Evolutionary conservation across 2,797 vertebrate species (phyloP).

Genomic region (Platalea minor): DNA sequence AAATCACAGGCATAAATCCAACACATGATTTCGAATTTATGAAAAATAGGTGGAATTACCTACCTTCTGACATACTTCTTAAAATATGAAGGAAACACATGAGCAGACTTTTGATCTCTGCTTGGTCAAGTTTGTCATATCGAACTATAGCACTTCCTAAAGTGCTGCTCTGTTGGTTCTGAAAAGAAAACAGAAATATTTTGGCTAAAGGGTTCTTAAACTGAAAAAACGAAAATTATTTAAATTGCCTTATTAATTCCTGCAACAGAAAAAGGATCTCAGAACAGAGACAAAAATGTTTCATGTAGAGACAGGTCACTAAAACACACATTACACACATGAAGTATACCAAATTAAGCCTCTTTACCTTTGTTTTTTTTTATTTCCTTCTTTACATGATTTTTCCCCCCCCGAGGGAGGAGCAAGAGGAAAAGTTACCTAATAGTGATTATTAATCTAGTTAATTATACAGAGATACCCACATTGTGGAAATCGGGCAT

Average conservation of each 20-base stretch:
- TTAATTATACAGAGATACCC: not conserved
- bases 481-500: not conserved
- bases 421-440: not conserved
- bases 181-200: slow-evolving; percentile 23
- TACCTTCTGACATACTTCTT: slow-evolving; percentile 98
- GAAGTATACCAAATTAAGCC: not conserved
- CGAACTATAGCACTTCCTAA: slow-evolving; percentile 86
- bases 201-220: not conserved
- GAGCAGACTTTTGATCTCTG: slow-evolving; percentile 93
- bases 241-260: slow-evolving; percentile 20
- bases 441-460: not conserved
- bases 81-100: slow-evolving; percentile 96
- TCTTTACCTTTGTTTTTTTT: not conserved
- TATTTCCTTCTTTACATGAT: not conserved
- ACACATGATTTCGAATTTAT: not conserved
- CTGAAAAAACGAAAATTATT: not conserved
- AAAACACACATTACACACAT: not conserved
- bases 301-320: not conserved
- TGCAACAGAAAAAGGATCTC: not conserved
- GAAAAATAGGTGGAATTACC: slow-evolving; percentile 5
- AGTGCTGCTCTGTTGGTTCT: slow-evolving; percentile 85
- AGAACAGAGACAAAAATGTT: not conserved
- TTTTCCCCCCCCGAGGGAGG: rapidly evolving
- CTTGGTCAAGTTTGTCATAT: slow-evolving; percentile 93
- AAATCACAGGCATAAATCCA: not conserved